Base-by-base conservation (phyloP, 2,113 vertebrate species). In the Pycnonotus jocosus region DNA sequence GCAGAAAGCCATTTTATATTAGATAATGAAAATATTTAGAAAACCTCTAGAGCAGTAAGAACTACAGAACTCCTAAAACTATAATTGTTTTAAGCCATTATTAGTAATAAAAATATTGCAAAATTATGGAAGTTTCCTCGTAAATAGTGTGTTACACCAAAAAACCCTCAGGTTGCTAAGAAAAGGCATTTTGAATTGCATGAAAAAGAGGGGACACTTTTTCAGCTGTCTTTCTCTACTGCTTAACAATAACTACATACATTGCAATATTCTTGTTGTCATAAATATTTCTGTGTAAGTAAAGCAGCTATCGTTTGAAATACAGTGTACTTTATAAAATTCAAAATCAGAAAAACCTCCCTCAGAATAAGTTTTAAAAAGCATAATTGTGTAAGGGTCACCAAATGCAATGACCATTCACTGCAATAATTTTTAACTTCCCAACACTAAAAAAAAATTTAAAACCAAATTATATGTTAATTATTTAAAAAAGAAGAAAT, bases 1-100 rank as follows among this genome's bases (percentile, higher is more conserved):
- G 97, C 98, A 98, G 96, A 98, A 98, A 97, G 97, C 65, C 96
- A 97, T 98, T 98, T 97, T 92, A 92, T 96, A 97, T 97, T 95
- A 96, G 81, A 71, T 81, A 91, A 90, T 95, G 89, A 97, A 97
- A 96, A 97, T 97, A 98, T 97, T 97, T 97, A 87, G 88, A 95
- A 97, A 97, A 92, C 91, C 84, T 96, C 68, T 93, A 92, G 90
- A 96, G 92, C 94, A 97, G 93, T 90, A 65, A 97, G 70, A 54
- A 72, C 90, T 97, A 94, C 82, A 94, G 96, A 95, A 97, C 62
- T 96, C 91, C 88, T 97, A 77, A 96, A 98, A 96, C 66, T 72
- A 33, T 97, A 96, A 94, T 95, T 96, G 88, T 92, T 97, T 96
- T 94, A 90, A 1, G 38, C 80, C 90, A 93, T 88, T 96, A 96